Percentiles rank a stretch among this genome's conserved stretches.
Evolutionary conservation across 2,113 vertebrate species (phyloP).

Genomic region (Nymphicus hollandicus): DNA sequence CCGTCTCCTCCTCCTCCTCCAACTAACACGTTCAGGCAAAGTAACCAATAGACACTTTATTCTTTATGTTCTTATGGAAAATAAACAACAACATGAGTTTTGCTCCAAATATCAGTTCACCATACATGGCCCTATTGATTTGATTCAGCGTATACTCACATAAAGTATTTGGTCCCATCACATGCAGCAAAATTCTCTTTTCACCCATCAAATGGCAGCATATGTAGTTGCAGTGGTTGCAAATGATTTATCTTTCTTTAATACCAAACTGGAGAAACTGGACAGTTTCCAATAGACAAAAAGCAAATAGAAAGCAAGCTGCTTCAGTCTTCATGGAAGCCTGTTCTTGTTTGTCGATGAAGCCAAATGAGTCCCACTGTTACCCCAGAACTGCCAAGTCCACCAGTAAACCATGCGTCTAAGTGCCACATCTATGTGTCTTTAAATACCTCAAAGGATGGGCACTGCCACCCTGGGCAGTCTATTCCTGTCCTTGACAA

Average conservation of each 20-base stretch:
- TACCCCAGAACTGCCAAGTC: not conserved
- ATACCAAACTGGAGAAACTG: not conserved
- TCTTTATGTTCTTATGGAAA: not conserved
- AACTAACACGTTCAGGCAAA: not conserved
- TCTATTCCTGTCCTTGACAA: not conserved
- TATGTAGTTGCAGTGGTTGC: not conserved
- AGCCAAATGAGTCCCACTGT: not conserved
- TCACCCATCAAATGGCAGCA: not conserved
- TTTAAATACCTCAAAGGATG: not conserved
- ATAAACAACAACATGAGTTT: not conserved
- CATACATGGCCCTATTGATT: not conserved
- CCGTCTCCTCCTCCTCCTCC: not conserved
- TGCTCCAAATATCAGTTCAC: not conserved
- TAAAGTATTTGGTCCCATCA: not conserved
- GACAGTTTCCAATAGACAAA: not conserved
- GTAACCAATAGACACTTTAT: not conserved
- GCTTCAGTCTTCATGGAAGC: not conserved
- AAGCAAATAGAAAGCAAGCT: not conserved
- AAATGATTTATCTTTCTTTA: not conserved
- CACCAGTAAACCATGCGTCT: not conserved
- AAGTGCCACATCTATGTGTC: rapidly evolving
- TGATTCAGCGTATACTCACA: not conserved
- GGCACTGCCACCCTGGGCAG: not conserved
- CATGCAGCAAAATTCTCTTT: not conserved
- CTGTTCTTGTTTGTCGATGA: not conserved